Conservation (phyloP, 2,797 vertebrate species). For the Enteromius treurensis region DNA sequence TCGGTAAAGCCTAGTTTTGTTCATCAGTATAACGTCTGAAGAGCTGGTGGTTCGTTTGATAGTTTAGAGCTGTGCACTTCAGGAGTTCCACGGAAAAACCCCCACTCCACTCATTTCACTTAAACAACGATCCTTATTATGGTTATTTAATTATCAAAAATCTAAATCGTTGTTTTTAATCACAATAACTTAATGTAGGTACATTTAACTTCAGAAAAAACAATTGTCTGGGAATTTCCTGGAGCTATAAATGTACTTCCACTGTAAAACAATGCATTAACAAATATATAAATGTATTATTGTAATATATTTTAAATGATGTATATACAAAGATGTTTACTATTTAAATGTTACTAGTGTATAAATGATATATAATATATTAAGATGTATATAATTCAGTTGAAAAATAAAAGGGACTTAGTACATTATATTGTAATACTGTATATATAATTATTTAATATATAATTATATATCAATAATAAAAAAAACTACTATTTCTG, state of each 20-base stretch:
- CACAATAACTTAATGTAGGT: background rate
- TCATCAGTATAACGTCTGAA: background rate
- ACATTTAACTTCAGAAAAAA: background rate
- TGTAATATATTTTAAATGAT: background rate
- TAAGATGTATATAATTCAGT: too few relatives aligned
- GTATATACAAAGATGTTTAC: too few relatives aligned
- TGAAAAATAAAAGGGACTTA: too few relatives aligned
- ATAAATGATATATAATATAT: too few relatives aligned
- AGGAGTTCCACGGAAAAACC: background rate
- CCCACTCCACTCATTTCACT: background rate
- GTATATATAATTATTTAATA: too few relatives aligned
- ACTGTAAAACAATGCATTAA: background rate
- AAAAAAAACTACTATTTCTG: too few relatives aligned
- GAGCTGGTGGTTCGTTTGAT: background rate
- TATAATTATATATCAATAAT: too few relatives aligned
- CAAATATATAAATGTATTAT: background rate
- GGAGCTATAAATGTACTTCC: background rate
- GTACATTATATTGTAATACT: too few relatives aligned
- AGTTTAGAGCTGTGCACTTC: background rate
- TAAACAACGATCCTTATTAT: background rate
- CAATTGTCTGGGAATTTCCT: background rate
- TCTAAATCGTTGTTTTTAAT: background rate
- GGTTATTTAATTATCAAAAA: background rate
- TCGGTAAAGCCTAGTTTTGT: constrained; percentile 75
- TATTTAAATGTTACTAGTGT: background rate